Conservation (phyloP, 2,888 invertebrate genomes). For the Orthonevra nobilis region DNA sequence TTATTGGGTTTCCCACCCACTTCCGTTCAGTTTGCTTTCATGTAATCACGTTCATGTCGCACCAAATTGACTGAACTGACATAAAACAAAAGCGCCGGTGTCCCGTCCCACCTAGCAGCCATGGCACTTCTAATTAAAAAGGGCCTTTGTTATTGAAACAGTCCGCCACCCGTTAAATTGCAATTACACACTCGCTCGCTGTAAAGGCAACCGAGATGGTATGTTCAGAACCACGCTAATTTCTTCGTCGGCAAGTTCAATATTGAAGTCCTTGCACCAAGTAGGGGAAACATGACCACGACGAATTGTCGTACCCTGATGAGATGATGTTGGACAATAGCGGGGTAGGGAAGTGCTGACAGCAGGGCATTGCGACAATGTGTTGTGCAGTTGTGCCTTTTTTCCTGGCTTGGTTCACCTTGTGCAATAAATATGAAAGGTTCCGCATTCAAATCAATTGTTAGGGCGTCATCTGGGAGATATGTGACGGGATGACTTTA, state of each 20-base stretch:
- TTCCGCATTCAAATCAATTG: constrained; percentile 28
- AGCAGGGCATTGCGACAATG: constrained; percentile 26
- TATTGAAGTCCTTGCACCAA: constrained; percentile 53
- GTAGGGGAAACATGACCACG: constrained; percentile 53
- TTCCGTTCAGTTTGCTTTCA: not conserved
- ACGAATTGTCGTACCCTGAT: constrained; percentile 59
- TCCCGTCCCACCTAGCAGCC: constrained; percentile 4
- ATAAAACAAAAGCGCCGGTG: constrained; percentile 14
- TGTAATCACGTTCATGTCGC: constrained; percentile 22
- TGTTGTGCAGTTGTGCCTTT: constrained; percentile 31
- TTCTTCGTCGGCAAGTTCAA: constrained; percentile 51
- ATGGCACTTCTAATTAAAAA: constrained; percentile 48
- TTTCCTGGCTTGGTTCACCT: constrained; percentile 14
- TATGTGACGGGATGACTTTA: constrained; percentile 13
- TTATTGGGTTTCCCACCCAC: not conserved
- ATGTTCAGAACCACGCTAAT: constrained; percentile 17
- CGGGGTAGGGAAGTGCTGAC: constrained; percentile 20
- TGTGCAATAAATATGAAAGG: constrained; percentile 28
- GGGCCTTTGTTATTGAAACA: constrained; percentile 23
- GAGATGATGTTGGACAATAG: constrained; percentile 16
- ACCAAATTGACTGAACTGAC: constrained; percentile 35
- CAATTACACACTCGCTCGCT: constrained; percentile 44
- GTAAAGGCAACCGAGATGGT: constrained; percentile 12
- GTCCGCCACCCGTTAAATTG: constrained; percentile 55
- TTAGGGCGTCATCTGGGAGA: constrained; percentile 45